Evolutionary conservation across 2,888 invertebrate genomes (phyloP).

Genomic region (Thalpophila matura): DNA sequence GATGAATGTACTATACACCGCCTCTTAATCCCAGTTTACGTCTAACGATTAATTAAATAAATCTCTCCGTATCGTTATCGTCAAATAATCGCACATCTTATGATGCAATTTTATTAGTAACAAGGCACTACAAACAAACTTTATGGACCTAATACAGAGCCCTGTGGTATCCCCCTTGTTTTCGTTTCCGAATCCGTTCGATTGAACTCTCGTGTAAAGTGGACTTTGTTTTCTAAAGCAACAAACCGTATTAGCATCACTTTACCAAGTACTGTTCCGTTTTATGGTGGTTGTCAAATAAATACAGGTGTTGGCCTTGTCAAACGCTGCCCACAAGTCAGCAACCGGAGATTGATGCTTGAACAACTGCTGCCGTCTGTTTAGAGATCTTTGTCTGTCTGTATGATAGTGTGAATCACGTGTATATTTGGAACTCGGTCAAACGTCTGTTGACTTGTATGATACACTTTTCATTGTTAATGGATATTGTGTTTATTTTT

Average conservation of each 20-base stretch:
- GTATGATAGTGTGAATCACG: slow-evolving; percentile 71
- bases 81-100: slow-evolving; percentile 55
- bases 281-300: slow-evolving; percentile 67
- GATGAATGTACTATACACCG: slow-evolving; percentile 76
- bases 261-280: slow-evolving; percentile 56
- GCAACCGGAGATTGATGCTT: slow-evolving; percentile 69
- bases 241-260: slow-evolving; percentile 56
- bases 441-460: slow-evolving; percentile 65
- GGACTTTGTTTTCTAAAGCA: slow-evolving; percentile 53
- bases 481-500: slow-evolving; percentile 64
- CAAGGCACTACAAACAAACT: slow-evolving; percentile 30
- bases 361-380: slow-evolving; percentile 71
- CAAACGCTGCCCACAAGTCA: slow-evolving; percentile 74
- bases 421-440: slow-evolving; percentile 77
- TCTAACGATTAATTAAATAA: slow-evolving; percentile 77
- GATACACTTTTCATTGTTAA: slow-evolving; percentile 66
- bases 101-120: slow-evolving; percentile 35
- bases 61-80: slow-evolving; percentile 65
- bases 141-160: slow-evolving; percentile 55
- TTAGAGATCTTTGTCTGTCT: slow-evolving; percentile 70
- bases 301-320: slow-evolving; percentile 73
- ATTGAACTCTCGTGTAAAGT: slow-evolving; percentile 61
- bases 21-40: slow-evolving; percentile 72
- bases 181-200: slow-evolving; percentile 51
- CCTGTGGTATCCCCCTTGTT: slow-evolving; percentile 63